Conservation (phyloP, 2,888 invertebrate genomes). For the Pristionchus exspectatus region DNA sequence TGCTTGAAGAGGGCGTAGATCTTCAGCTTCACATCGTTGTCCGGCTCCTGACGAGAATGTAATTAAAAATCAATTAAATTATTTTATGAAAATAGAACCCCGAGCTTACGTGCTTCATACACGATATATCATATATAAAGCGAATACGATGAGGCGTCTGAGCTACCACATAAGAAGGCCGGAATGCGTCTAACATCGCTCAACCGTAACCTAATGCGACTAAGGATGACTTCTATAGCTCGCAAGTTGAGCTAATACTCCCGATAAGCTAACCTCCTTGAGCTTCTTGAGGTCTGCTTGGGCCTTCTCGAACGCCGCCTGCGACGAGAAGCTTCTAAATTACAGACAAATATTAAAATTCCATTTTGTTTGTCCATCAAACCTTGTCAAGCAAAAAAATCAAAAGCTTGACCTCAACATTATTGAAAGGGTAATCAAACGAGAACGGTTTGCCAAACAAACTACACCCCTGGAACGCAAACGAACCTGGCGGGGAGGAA, state of each 20-base stretch:
- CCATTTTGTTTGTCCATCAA: no score
- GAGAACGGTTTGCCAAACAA: background rate
- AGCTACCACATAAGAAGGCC: no score
- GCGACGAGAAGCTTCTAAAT: constrained; percentile 42
- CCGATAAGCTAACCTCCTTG: constrained; percentile 57
- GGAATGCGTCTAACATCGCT: no score
- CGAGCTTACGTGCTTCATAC: background rate
- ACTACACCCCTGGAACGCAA: background rate
- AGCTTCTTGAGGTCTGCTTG: constrained; percentile 72
- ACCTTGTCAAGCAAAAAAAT: no score
- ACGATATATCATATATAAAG: no score
- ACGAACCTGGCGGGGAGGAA: background rate
- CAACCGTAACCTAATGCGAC: background rate
- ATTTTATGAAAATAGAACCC: background rate
- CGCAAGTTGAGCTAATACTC: background rate
- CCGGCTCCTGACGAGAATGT: constrained; percentile 79
- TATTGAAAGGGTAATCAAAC: background rate
- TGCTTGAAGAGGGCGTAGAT: constrained; percentile 83
- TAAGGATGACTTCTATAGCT: no score
- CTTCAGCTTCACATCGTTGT: constrained; percentile 81
- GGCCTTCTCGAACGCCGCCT: constrained; percentile 69
- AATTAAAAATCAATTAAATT: background rate
- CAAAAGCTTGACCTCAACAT: no score
- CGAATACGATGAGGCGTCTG: no score
- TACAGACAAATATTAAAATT: background rate